Base-by-base conservation (phyloP, 2,888 invertebrate species). In the Yponomeuta plumbellus region DNA sequence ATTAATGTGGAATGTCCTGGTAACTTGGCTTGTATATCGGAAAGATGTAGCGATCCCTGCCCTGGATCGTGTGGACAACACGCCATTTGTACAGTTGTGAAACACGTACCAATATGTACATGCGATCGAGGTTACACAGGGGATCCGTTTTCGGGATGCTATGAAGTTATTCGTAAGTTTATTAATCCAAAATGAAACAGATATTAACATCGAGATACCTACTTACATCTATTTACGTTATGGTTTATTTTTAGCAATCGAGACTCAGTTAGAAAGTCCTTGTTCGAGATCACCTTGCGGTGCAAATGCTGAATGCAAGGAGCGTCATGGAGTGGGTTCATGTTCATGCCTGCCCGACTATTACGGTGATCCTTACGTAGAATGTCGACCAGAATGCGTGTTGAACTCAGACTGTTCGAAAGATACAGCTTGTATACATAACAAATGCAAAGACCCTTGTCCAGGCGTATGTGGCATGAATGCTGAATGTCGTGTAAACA, bases 331-430 rank as follows among this genome's bases (percentile, higher is more conserved):
- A 73, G 94, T 94, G 67, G 97, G 96, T 63, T 96, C 97, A 69
- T 97, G 97, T 83, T 92, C 93, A 70, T 97, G 97, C 86, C 88
- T 96, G 70, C 93, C 94, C 68, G 96, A 96, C 76, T 97, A 96
- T 83, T 95, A 94, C 75, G 97, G 97, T 66, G 96, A 97, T 88
- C 97, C 97, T 1, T 96, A 97, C 76, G 90, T 95, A 61, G 95
- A 96, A 77, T 97, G 97, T 82, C 92, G 96, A 78, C 97, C 97
- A 34, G 97, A 97, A 92, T 97, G 97, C 81, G 94, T 96, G n/a
- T 93, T 95, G 73, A 97, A 97, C 81, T 94, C 95, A 11, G 97
- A 97, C 76, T 97, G 97, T 84, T 92, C 94, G 8, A 93, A 93
- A 76, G 93, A 94, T 72, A 94, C 93, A 84, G 94, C 97, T 34